Conservation (phyloP, 1,140 invertebrate species). For the Rhizoglyphus robini region DNA sequence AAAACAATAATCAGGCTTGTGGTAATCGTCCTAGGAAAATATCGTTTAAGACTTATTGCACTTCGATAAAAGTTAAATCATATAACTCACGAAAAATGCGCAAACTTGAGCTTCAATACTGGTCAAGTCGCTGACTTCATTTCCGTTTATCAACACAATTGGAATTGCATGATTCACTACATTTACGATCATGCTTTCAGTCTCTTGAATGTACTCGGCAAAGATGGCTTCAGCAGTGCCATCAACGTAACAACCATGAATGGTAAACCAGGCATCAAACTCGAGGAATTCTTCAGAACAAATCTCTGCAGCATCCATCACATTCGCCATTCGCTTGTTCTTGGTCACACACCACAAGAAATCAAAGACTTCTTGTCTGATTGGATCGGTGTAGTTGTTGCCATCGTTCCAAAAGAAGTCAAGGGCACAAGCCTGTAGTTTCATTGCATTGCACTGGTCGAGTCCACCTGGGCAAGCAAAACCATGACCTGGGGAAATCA, state of each 20-base stretch:
- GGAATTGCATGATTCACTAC: constrained; percentile 3
- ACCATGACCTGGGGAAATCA: neutral
- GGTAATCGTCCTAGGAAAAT: constrained; percentile 18
- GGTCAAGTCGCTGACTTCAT: neutral
- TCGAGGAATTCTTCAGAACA: constrained; percentile 9
- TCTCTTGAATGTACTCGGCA: neutral
- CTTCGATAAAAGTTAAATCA: no score
- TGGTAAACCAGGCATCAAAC: neutral
- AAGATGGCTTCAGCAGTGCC: neutral
- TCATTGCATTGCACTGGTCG: constrained; percentile 4
- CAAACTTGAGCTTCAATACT: neutral
- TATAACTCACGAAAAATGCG: constrained; percentile 6
- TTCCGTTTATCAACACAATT: constrained; percentile 1
- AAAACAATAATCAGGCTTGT: constrained; percentile 16
- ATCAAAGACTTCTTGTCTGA: constrained; percentile 21
- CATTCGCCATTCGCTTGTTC: constrained; percentile 15
- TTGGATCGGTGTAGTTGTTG: constrained; percentile 10
- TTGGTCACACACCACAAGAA: constrained; percentile 14
- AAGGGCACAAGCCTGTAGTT: constrained; percentile 18
- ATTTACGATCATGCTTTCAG: neutral
- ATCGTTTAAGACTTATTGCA: no score
- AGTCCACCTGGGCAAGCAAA: neutral
- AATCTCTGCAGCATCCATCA: neutral
- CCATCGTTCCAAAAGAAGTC: constrained; percentile 20
- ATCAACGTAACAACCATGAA: neutral